A percentile compares a stretch with the other conserved stretches of the same genome.
Conservation (phyloP, 2,113 vertebrate genomes). For the Halichoerus grypus region DNA sequence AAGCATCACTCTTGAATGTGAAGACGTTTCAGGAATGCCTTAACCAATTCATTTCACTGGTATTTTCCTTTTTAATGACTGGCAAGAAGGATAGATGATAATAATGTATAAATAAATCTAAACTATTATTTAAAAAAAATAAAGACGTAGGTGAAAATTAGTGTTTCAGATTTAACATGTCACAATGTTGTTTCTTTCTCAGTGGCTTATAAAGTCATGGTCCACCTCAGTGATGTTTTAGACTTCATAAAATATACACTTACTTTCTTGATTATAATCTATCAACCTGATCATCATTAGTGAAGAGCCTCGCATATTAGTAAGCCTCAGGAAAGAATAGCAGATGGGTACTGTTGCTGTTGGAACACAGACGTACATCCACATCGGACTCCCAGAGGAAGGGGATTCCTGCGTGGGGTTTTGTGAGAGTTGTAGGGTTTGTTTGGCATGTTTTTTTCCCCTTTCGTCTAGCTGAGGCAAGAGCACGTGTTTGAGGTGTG, state of each 20-base stretch:
- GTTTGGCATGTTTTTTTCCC: not conserved
- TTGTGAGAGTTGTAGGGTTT: not conserved
- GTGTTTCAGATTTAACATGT: not conserved
- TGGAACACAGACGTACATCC: not conserved
- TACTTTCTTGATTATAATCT: not conserved
- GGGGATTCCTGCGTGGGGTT: not conserved
- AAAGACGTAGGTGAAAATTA: not conserved
- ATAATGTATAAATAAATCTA: not conserved
- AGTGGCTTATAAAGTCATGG: not conserved
- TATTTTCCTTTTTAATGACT: not conserved
- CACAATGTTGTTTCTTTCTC: not conserved
- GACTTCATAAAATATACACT: not conserved
- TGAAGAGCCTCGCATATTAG: too few species aligned
- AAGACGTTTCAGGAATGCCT: not conserved
- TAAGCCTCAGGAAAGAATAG: not conserved
- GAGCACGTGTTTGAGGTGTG: rapidly evolving
- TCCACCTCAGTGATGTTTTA: not conserved
- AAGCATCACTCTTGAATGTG: rapidly evolving
- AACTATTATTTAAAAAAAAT: not conserved
- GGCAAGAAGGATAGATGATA: not conserved
- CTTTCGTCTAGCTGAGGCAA: not conserved
- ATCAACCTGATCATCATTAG: too few species aligned
- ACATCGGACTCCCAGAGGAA: rapidly evolving
- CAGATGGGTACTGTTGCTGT: not conserved
- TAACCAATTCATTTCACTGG: too few species aligned